These are phyloP conservation scores for Thereva unica DNA, from an alignment of 2,888 invertebrate genomes.

Conservation along the genomic window DNA sequence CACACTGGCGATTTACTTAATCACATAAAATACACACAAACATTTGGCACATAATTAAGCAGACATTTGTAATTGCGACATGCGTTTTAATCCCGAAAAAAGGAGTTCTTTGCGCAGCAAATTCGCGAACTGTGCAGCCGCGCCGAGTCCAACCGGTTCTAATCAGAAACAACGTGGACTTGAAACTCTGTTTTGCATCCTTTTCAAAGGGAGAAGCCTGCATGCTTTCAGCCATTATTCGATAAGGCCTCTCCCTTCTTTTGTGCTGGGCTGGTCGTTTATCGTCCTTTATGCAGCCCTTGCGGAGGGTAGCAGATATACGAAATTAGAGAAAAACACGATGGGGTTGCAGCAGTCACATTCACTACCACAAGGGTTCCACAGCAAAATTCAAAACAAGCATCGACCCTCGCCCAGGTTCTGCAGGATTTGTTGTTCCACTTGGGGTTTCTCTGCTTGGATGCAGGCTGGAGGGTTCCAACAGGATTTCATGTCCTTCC, in stretches of 20 bases:
- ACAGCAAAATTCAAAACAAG: conserved; percentile 37
- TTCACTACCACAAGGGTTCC: conserved; percentile 25
- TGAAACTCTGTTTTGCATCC: conserved; percentile 14
- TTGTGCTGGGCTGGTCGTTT: conserved; percentile 24
- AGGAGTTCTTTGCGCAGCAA: conserved; percentile 34
- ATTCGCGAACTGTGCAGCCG: conserved; percentile 33
- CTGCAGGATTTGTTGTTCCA: conserved; percentile 33
- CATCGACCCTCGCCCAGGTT: conserved; percentile 34
- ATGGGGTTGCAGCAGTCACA: conserved; percentile 20
- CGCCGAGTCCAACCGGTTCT: conserved; percentile 40
- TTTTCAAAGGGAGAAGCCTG: not conserved
- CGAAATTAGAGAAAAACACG: conserved; percentile 40
- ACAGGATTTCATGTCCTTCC: conserved; percentile 16
- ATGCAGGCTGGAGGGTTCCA: conserved; percentile 14
- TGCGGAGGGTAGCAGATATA: conserved; percentile 36
- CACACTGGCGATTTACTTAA: not conserved
- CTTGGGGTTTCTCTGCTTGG: conserved; percentile 37
- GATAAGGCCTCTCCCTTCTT: conserved; percentile 17
- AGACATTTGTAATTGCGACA: conserved; percentile 7
- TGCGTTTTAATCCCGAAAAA: conserved; percentile 29
- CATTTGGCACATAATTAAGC: conserved; percentile 1
- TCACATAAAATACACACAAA: not conserved
- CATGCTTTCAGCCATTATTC: conserved; percentile 9
- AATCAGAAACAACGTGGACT: conserved; percentile 26
- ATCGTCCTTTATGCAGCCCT: conserved; percentile 29